A percentile compares a stretch with the other conserved stretches of the same genome.
Evolutionary conservation across 1,140 invertebrate genomes (phyloP).

Genomic region (Myzus persicae): DNA sequence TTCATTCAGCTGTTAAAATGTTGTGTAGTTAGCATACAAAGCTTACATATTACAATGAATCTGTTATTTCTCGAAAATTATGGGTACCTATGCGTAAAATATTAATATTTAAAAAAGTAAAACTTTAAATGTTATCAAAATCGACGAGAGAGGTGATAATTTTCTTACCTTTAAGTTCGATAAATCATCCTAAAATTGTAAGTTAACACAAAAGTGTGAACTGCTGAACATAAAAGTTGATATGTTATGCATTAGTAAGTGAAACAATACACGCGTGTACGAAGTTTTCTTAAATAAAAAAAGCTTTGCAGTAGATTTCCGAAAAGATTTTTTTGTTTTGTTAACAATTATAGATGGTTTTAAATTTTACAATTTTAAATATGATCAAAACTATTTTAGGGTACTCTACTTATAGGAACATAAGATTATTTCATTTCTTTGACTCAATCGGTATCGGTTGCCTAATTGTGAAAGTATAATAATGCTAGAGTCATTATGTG

Average conservation of each 20-base stretch:
- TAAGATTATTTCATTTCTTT: not conserved
- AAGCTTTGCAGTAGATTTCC: not conserved
- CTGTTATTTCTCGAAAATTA: too few species aligned
- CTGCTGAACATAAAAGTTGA: not conserved
- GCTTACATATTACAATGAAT: too few species aligned
- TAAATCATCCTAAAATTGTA: not conserved
- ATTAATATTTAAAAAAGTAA: not conserved
- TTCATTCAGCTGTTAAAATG: accelerated
- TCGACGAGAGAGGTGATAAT: not conserved
- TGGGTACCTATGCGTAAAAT: too few species aligned
- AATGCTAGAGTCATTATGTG: not conserved
- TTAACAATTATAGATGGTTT: not conserved
- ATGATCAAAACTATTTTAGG: not conserved
- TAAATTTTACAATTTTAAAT: not conserved
- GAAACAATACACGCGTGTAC: not conserved
- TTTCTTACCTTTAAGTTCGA: not conserved
- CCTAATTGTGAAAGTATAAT: slow-evolving; percentile 35
- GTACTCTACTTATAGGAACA: not conserved
- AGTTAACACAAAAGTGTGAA: not conserved
- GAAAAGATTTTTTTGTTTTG: not conserved
- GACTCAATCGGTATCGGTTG: not conserved
- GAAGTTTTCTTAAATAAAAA: not conserved
- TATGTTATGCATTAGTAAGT: too few species aligned
- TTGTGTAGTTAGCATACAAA: not conserved
- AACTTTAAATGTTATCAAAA: not conserved